Percentiles rank a stretch among this genome's conserved stretches.
Evolutionary conservation across 2,113 vertebrate species (phyloP).

Genomic region (Murina feae): DNA sequence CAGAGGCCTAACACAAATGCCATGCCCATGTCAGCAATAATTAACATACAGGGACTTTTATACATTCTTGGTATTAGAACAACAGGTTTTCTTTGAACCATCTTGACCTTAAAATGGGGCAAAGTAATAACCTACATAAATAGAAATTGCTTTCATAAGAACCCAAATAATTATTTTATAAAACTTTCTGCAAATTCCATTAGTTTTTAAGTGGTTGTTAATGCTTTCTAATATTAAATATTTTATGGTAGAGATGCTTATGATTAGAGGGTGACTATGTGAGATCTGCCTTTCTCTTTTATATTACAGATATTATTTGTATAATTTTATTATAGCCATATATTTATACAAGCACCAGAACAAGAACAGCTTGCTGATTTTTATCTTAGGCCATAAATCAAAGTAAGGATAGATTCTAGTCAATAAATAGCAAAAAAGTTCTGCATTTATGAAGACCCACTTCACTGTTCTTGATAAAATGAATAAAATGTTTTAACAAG

Average conservation of each 20-base stretch:
- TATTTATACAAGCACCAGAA: neutral
- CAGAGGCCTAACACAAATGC: slow-evolving; percentile 47
- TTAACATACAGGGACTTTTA: slow-evolving; percentile 32
- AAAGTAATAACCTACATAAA: slow-evolving; percentile 36
- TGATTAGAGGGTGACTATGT: neutral
- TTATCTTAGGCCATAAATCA: slow-evolving; percentile 19
- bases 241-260: neutral
- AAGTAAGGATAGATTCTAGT: slow-evolving; percentile 12
- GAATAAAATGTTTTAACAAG: neutral
- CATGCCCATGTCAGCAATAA: slow-evolving; percentile 46
- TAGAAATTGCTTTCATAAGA: slow-evolving; percentile 3
- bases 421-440: slow-evolving; percentile 3
- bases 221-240: slow-evolving; percentile 24
- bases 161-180: neutral
- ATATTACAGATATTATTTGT: neutral
- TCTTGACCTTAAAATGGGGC: slow-evolving; percentile 25
- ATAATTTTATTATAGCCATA: neutral
- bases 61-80: slow-evolving; percentile 44
- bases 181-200: slow-evolving; percentile 38
- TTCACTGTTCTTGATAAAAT: neutral
- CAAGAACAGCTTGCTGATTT: neutral
- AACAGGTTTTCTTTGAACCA: slow-evolving; percentile 52
- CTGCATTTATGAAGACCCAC: neutral
- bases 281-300: neutral
- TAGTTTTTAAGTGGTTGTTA: slow-evolving; percentile 20